Percentiles rank a stretch among this genome's conserved stretches.
These are phyloP conservation scores for Pelodiscus sinensis DNA, from an alignment of 2,113 vertebrate species.

Conservation along the genomic window DNA sequence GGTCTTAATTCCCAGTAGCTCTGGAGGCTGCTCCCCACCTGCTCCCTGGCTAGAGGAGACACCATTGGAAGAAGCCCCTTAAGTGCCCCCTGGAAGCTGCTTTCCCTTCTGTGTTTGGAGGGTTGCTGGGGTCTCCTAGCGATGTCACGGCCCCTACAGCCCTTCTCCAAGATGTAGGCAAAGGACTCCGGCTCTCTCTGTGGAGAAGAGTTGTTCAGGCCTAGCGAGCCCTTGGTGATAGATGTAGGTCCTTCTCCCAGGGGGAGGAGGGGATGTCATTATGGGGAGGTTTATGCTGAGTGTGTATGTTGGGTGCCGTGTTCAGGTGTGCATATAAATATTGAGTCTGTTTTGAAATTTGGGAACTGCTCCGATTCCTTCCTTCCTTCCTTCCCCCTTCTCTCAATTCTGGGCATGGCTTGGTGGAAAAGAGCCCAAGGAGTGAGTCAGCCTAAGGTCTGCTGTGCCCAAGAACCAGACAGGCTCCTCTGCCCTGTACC, in stretches of 20 bases:
- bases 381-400: slow-evolving; percentile 39
- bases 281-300: not conserved
- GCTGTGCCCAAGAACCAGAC: not conserved
- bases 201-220: not conserved
- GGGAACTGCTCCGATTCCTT: slow-evolving; percentile 48
- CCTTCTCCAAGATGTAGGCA: not conserved
- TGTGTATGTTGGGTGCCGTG: not conserved
- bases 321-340: not conserved
- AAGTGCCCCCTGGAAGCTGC: not conserved
- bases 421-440: not conserved
- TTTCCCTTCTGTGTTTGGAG: not conserved
- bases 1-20: accelerated
- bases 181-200: accelerated
- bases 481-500: not conserved
- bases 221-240: accelerated
- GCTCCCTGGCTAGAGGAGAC: accelerated
- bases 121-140: not conserved
- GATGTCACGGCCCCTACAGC: accelerated
- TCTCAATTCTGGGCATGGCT: slow-evolving; percentile 4
- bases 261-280: not conserved
- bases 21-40: not conserved
- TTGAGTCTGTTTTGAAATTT: slow-evolving; percentile 34
- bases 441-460: slow-evolving; percentile 41
- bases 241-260: accelerated
- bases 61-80: accelerated